phyloP scores from a whole-genome alignment of 1,140 invertebrate species.

The Leptoteleia sp. region DNA sequence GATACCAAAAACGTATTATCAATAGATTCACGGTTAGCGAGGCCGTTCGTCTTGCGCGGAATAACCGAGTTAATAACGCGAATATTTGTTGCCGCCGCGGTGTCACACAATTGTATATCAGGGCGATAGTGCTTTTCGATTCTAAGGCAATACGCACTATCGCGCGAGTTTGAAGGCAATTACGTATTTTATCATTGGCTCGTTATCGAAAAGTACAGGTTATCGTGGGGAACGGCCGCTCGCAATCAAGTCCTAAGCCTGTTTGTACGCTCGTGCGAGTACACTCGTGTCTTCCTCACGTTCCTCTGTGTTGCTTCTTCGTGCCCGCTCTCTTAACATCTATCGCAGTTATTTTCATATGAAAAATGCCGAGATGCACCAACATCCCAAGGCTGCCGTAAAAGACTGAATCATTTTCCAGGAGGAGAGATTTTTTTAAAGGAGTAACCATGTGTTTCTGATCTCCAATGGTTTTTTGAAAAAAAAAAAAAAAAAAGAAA shows the following conservation, averaged over 20 bases:
- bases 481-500: no score
- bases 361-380: constrained; percentile 50
- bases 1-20: constrained; percentile 54
- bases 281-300: constrained; percentile 43
- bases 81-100: constrained; percentile 43
- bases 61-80: constrained; percentile 55
- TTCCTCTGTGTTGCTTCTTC: constrained; percentile 34
- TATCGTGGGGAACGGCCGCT: constrained; percentile 52
- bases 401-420: constrained; percentile 58
- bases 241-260: constrained; percentile 60
- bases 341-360: constrained; percentile 61
- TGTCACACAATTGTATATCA: constrained; percentile 54
- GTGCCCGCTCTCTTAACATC: constrained; percentile 45
- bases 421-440: constrained; percentile 22
- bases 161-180: constrained; percentile 19
- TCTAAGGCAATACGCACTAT: no score
- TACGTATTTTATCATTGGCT: constrained; percentile 59
- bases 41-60: constrained; percentile 37
- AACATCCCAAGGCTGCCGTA: constrained; percentile 48
- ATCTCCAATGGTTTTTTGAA: constrained; percentile 2
- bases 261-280: constrained; percentile 45
- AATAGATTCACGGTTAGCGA: constrained; percentile 24
- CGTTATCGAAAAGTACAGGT: constrained; percentile 64
- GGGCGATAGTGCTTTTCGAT: constrained; percentile 46
- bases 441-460: constrained; percentile 8